Percentiles rank a stretch among this genome's conserved stretches.
phyloP scores from a whole-genome alignment of 2,888 invertebrate species.

The Eupithecia exiguata region DNA sequence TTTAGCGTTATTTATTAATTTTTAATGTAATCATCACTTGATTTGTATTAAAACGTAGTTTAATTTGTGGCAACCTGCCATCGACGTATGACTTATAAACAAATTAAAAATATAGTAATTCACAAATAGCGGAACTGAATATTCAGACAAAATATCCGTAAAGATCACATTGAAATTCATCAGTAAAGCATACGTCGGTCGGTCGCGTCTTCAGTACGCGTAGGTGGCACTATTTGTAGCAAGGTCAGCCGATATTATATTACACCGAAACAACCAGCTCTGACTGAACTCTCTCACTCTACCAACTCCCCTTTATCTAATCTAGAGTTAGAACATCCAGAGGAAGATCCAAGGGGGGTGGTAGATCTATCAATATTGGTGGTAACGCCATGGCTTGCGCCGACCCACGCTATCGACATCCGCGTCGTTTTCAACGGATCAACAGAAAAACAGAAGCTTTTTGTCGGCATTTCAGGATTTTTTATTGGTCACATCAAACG shows the following conservation, averaged over 20 bases:
- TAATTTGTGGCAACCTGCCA: slow-evolving; percentile 19
- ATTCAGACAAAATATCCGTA: slow-evolving; percentile 17
- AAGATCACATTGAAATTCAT: slow-evolving; percentile 50
- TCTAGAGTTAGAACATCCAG: slow-evolving; percentile 30
- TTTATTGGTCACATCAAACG: slow-evolving; percentile 45
- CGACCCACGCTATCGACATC: slow-evolving; percentile 69
- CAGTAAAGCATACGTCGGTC: slow-evolving; percentile 49
- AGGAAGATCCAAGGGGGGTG: slow-evolving; percentile 41
- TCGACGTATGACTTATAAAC: slow-evolving; percentile 11
- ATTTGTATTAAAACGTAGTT: background rate
- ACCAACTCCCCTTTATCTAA: slow-evolving; percentile 38
- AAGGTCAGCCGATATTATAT: slow-evolving; percentile 81
- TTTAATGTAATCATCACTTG: background rate
- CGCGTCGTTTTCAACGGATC: slow-evolving; percentile 63
- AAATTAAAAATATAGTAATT: slow-evolving; percentile 23
- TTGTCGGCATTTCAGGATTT: slow-evolving; percentile 43
- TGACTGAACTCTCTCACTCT: slow-evolving; percentile 45
- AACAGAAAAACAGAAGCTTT: slow-evolving; percentile 64
- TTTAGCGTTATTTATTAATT: background rate
- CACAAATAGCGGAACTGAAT: slow-evolving; percentile 18
- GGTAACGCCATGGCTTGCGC: slow-evolving; percentile 56
- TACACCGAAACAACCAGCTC: slow-evolving; percentile 65
- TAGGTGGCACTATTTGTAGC: slow-evolving; percentile 81
- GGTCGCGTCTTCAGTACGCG: slow-evolving; percentile 57
- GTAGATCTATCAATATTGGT: slow-evolving; percentile 58